Evolutionary conservation across 2,888 invertebrate genomes (phyloP).

Genomic region (Tineola bisselliella): DNA sequence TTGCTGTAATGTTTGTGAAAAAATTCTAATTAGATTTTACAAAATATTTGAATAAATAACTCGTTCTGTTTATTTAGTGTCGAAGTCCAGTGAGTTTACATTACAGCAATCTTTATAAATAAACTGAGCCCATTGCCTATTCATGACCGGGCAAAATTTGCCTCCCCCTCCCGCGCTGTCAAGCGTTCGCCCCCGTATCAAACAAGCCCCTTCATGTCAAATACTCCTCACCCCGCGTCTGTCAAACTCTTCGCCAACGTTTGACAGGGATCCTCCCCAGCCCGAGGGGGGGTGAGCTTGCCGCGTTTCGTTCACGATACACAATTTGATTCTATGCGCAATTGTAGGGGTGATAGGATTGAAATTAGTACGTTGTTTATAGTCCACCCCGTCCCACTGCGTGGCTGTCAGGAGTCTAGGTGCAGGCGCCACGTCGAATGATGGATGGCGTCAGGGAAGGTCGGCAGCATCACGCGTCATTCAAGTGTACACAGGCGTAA

Average conservation of each 20-base stretch:
- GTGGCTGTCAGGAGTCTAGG: constrained; percentile 49
- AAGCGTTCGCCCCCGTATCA: constrained; percentile 57
- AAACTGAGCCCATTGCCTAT: constrained; percentile 67
- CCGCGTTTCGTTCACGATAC: constrained; percentile 15
- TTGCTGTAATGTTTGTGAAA: background rate
- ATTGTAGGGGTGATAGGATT: background rate
- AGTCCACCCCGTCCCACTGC: background rate
- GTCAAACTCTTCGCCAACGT: constrained; percentile 68
- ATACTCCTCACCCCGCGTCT: constrained; percentile 68
- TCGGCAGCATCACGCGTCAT: constrained; percentile 68
- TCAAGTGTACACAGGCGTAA: constrained; percentile 68
- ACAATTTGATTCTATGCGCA: background rate
- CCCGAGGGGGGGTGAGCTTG: constrained; percentile 47
- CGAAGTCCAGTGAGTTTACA: constrained; percentile 51
- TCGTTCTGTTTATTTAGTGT: constrained; percentile 29
- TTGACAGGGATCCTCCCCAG: constrained; percentile 67
- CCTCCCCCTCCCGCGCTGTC: constrained; percentile 46
- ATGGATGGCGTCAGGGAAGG: constrained; percentile 68
- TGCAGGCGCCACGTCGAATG: constrained; percentile 67
- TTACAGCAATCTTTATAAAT: constrained; percentile 65
- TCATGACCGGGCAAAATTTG: constrained; percentile 66
- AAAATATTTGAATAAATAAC: background rate
- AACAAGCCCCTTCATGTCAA: constrained; percentile 69
- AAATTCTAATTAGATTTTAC: background rate
- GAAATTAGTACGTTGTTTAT: background rate